Evolutionary conservation across 2,797 vertebrate species (phyloP), one percentile per base, ranked within the genome.

Genomic region (Acanthis flammea): DNA sequence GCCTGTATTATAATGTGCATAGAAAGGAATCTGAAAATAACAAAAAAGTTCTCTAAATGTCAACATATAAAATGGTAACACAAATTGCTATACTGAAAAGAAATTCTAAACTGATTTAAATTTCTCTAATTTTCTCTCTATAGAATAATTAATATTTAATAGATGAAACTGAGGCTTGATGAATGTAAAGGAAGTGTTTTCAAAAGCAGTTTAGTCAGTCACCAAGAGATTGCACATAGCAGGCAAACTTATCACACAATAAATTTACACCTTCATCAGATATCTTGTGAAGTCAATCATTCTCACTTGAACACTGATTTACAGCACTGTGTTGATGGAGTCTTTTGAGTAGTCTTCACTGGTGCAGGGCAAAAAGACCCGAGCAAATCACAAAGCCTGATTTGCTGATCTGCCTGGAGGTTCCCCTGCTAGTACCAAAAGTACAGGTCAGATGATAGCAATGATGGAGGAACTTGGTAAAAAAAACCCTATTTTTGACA

Each of bases 41-140:
- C n/a, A 85, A 65, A 94, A 86, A 90, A n/a, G 7, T 17, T 82
- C 68, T 63, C 55, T 48, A 76, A 75, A 90, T 77, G 71, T 86
- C 88, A 90, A 89, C 79, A 92, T 93, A 81, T 45, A 70, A 95
- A 95, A 66, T 90, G 22, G 25, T 53, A 82, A 67, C 10, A 72
- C 50, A 9, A 73, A 51, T 24, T 76, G 12, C 61, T 57, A 35
- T 54, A 44, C n/a, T 83, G 33, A 80, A 60, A 7, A 88, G 22
- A 92, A 88, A 92, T 79, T 44, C 67, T 48, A 86, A 72, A 72
- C 4, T 35, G 21, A 31, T 28, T 31, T 58, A 27, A 25, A 58
- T 58, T 37, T 58, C 35, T 7, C 5, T 58, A 61, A 23, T 62
- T 78, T 68, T 70, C 12, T 73, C 31, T 85, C 22, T 48, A 47